Evolutionary conservation across 2,797 vertebrate genomes (phyloP).

Genomic region (Labroides dimidiatus): DNA sequence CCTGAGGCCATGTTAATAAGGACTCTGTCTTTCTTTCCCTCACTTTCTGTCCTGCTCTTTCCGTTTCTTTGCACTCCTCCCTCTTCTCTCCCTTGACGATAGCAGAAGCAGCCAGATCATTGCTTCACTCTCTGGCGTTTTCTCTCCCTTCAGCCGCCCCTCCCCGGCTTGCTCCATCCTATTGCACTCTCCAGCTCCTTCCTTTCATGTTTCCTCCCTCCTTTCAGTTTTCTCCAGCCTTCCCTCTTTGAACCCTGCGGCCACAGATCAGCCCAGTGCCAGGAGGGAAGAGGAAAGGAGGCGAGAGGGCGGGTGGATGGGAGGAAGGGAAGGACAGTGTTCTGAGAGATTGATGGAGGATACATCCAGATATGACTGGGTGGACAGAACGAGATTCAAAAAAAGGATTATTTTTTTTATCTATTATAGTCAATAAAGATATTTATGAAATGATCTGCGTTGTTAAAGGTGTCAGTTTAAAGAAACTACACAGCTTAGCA

Average conservation of each 20-base stretch:
- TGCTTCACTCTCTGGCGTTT: constrained; percentile 67
- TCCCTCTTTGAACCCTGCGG: constrained; percentile 60
- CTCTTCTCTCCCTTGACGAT: constrained; percentile 65
- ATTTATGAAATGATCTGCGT: background rate
- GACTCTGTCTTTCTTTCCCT: constrained; percentile 41
- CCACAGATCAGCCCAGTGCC: constrained; percentile 61
- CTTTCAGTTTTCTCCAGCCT: constrained; percentile 47
- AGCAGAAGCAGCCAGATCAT: constrained; percentile 67
- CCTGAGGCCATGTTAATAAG: constrained; percentile 59
- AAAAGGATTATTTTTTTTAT: background rate
- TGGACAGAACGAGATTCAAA: constrained; percentile 1
- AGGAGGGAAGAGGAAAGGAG: constrained; percentile 41
- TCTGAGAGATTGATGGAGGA: constrained; percentile 30
- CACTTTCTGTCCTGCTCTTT: constrained; percentile 34
- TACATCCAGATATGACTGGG: constrained; percentile 25
- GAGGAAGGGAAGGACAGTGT: constrained; percentile 16
- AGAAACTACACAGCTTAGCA: no score
- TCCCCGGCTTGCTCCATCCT: constrained; percentile 32
- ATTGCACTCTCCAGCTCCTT: constrained; percentile 44
- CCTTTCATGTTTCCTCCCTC: constrained; percentile 63
- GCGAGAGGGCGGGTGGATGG: constrained; percentile 24
- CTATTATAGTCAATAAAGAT: no score
- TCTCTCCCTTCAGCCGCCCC: constrained; percentile 48
- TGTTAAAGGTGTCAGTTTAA: background rate
- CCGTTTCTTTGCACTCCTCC: constrained; percentile 49